Evolutionary conservation across 2,113 vertebrate species (phyloP), one percentile per base, ranked within the genome.

Genomic region (Diadophis punctatus): DNA sequence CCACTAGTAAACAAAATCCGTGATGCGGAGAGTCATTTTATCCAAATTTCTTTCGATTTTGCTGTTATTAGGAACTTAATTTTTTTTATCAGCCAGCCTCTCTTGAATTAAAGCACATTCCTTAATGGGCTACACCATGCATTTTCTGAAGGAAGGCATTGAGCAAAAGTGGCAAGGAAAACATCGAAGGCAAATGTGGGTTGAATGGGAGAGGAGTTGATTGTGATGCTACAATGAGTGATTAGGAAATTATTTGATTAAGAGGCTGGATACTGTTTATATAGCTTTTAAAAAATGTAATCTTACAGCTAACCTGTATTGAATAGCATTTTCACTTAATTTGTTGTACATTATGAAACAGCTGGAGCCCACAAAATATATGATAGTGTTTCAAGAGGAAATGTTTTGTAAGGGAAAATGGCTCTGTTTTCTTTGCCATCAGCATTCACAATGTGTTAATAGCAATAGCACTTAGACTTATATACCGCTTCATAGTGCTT

Each of bases 1-100:
- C 98, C 98, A 98, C 99, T 98, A 98, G 99, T 99, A 99, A 99
- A 99, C 99, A 99, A 99, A 99, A 98, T 98, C 98, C 97, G 98
- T 98, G 98, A 98, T 98, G 99, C 98, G 95, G 98, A 98, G 98
- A 98, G 98, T 98, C 98, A 98, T 99, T 99, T 99, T 99, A 98
- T 99, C 98, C 98, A 99, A 98, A 99, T 98, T 99, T 98, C 98
- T 98, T 98, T 98, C 96, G 96, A 98, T 98, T 98, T 98, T 98
- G 97, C 98, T 97, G 98, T 98, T 99, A 98, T 97, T 97, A 97
- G 97, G 97, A 97, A 97, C 98, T 98, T 98, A 98, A 98, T 99
- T 99, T 98, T 99, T 99, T 98, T 99, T 99, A 99, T 99, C 98
- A 98, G 97, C 97, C 95, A 95, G 97, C 96, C 97, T 97, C 97